Percentiles rank a stretch among this genome's conserved stretches.
phyloP scores from a whole-genome alignment of 2,113 vertebrate genomes.

The Epinephelus moara region DNA sequence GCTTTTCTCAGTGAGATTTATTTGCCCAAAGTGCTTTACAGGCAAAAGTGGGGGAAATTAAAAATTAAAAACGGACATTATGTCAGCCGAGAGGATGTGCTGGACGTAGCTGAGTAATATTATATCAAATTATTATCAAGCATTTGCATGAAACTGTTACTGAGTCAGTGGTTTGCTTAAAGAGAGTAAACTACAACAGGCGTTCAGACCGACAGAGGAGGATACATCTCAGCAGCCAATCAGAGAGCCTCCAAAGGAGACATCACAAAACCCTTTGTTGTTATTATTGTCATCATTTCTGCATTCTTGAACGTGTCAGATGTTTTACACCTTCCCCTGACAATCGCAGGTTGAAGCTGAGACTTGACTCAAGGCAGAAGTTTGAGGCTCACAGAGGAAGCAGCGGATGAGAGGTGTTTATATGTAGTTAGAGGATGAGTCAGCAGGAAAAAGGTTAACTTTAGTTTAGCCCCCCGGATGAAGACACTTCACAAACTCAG shows the following conservation, averaged over 20 bases:
- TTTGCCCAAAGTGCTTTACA: neutral
- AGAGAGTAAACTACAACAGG: neutral
- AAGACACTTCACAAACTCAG: neutral
- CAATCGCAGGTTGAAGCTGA: neutral
- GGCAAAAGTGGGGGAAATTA: too few relatives aligned
- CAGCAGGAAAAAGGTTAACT: neutral
- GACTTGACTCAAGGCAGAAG: constrained; percentile 2
- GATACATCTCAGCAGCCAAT: too few relatives aligned
- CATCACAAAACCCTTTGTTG: neutral
- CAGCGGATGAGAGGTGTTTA: neutral
- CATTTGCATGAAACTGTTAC: too few relatives aligned
- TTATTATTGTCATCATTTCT: neutral
- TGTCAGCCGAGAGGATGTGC: too few relatives aligned
- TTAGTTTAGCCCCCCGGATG: neutral
- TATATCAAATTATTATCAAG: neutral
- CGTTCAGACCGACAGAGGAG: too few relatives aligned
- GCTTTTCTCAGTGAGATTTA: neutral
- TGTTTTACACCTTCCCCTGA: neutral
- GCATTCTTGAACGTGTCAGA: neutral
- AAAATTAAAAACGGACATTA: too few relatives aligned
- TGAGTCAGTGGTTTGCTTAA: too few relatives aligned
- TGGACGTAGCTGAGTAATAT: neutral
- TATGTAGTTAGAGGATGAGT: neutral
- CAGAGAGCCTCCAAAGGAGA: too few relatives aligned
- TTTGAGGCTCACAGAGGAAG: neutral